Evolutionary conservation across 2,888 invertebrate genomes (phyloP).

Genomic region (Megalurothrips usitatus): DNA sequence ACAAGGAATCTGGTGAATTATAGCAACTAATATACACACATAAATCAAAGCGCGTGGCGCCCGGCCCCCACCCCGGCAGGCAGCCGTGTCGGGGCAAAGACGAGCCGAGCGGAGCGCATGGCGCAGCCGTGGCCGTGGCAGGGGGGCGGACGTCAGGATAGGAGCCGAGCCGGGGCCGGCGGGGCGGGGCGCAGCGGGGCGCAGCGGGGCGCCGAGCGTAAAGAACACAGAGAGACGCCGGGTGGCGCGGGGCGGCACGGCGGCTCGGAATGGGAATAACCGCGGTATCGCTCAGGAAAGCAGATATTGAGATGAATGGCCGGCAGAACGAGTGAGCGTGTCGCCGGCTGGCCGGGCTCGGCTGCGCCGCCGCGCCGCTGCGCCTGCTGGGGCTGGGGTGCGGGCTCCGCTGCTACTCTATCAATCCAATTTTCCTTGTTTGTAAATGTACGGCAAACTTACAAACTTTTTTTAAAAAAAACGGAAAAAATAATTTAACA

Average conservation of each 20-base stretch:
- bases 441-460: too few relatives aligned
- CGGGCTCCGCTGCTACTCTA: too few relatives aligned
- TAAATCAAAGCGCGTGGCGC: neutral
- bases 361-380: too few relatives aligned
- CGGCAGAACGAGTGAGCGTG: neutral
- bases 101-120: too few relatives aligned
- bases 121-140: too few relatives aligned
- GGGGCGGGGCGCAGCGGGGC: neutral
- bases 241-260: neutral
- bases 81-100: neutral
- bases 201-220: neutral
- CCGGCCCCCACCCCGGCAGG: neutral
- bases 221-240: neutral
- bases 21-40: slow-evolving; percentile 26
- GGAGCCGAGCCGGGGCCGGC: neutral
- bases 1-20: slow-evolving; percentile 26
- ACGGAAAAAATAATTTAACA: too few relatives aligned
- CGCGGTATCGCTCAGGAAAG: neutral
- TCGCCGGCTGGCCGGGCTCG: too few relatives aligned
- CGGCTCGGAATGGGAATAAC: neutral
- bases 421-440: too few relatives aligned
- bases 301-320: slow-evolving; percentile 14
- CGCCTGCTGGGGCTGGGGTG: too few relatives aligned
- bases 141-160: too few relatives aligned
- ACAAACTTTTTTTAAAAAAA: too few relatives aligned